These are phyloP conservation scores for Podiceps cristatus DNA, from an alignment of 2,113 vertebrate genomes.

Conservation along the genomic window DNA sequence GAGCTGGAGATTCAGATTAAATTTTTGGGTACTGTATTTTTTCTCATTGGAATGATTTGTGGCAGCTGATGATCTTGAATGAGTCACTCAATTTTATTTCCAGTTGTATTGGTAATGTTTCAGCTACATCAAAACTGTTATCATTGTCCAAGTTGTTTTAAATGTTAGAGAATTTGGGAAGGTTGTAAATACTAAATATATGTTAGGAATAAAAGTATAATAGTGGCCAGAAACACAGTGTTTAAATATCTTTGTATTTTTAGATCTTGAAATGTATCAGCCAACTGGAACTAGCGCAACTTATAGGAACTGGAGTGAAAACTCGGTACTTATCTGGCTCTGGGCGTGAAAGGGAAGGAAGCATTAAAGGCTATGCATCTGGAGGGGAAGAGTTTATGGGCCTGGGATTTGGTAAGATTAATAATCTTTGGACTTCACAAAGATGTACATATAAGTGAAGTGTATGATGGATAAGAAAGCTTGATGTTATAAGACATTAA, in stretches of 20 bases:
- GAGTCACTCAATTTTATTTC: neutral
- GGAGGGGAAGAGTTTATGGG: conserved; percentile 95
- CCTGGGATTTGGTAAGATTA: conserved; percentile 86
- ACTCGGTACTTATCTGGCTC: conserved; percentile 93
- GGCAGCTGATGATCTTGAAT: neutral
- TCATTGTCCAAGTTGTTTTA: neutral
- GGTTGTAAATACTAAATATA: neutral
- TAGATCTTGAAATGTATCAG: conserved; percentile 97
- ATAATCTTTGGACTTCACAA: neutral
- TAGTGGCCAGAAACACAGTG: neutral
- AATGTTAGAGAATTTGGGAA: neutral
- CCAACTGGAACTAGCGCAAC: conserved; percentile 94
- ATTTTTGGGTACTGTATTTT: neutral
- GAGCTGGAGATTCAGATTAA: neutral
- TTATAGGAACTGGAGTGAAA: conserved; percentile 97
- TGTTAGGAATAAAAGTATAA: neutral
- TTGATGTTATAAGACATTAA: neutral
- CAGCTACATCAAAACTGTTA: neutral
- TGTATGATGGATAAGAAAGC: neutral
- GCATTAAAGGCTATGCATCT: conserved; percentile 82
- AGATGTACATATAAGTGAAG: neutral
- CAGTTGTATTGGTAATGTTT: neutral
- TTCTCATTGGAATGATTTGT: neutral
- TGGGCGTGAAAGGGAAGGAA: conserved; percentile 87
- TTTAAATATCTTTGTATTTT: neutral